Percentiles rank a stretch among this genome's conserved stretches.
These are phyloP conservation scores for Ammodytes dubius DNA, from an alignment of 2,113 vertebrate species.

Conservation along the genomic window DNA sequence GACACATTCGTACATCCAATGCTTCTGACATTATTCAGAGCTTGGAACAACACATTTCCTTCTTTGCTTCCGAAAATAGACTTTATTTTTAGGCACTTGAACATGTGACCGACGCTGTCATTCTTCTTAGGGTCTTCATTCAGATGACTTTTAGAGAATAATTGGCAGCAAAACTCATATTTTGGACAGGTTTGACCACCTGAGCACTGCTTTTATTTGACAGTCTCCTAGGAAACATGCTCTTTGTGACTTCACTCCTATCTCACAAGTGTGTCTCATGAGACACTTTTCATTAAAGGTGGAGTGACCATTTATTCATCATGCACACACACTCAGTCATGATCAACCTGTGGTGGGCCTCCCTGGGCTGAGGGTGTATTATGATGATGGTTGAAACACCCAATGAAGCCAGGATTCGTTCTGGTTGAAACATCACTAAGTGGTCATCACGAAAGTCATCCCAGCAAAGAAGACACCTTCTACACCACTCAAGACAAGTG, in stretches of 20 bases:
- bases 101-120: neutral
- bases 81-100: neutral
- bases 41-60: neutral
- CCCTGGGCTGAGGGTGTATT: too few species aligned
- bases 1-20: neutral
- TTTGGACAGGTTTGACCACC: neutral
- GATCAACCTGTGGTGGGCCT: too few species aligned
- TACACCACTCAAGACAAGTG: too few species aligned
- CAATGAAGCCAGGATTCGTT: too few species aligned
- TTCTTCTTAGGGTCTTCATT: neutral
- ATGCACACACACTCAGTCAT: too few species aligned
- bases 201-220: neutral
- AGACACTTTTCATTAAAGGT: slow-evolving; percentile 20
- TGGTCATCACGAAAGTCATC: too few species aligned
- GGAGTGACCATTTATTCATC: too few species aligned
- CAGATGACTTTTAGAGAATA: neutral
- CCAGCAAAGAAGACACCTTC: too few species aligned
- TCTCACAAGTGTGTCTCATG: neutral
- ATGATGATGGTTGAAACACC: too few species aligned
- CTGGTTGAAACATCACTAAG: too few species aligned
- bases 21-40: neutral
- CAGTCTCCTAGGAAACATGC: slow-evolving; percentile 4
- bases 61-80: neutral
- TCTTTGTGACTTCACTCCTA: neutral
- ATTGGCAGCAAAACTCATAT: neutral